Conservation (phyloP, 53 echinoderm and acorn worm species). For the Temnopleurus reevesii region DNA sequence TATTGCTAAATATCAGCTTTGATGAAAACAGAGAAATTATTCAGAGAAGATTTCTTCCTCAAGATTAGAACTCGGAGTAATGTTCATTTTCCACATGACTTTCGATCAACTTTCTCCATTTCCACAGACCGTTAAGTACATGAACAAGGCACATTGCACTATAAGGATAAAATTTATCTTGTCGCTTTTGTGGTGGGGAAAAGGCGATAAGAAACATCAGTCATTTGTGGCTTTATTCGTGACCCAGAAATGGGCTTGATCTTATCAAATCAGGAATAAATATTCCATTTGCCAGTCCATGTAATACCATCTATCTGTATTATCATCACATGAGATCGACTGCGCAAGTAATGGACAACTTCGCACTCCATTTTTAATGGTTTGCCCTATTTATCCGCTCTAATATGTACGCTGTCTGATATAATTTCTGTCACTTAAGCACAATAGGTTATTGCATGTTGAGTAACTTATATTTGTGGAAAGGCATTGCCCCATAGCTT, state of each 20-base stretch:
- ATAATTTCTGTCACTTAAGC: conserved; percentile 42
- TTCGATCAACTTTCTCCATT: background rate
- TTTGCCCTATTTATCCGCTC: conserved; percentile 40
- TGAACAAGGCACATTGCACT: background rate
- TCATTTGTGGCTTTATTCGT: conserved; percentile 41
- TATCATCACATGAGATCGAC: conserved; percentile 14
- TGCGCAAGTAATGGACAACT: conserved; percentile 13
- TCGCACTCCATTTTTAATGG: conserved; percentile 52
- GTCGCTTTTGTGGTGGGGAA: background rate
- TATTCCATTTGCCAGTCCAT: conserved; percentile 39
- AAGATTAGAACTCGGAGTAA: no score
- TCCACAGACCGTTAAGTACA: background rate
- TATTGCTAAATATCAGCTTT: background rate
- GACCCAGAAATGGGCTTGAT: conserved; percentile 51
- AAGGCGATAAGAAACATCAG: conserved; percentile 22
- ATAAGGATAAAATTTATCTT: background rate
- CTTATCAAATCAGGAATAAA: conserved; percentile 50
- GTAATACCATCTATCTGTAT: conserved; percentile 48
- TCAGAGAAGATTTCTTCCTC: no score
- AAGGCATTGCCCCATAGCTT: background rate
- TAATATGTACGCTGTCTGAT: conserved; percentile 40
- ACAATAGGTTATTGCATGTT: conserved; percentile 7
- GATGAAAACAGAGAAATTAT: background rate
- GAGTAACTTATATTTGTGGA: conserved; percentile 29
- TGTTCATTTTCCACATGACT: conserved; percentile 4